These are phyloP conservation scores for Folsomia candida DNA, from an alignment of 2,888 invertebrate genomes.

Conservation along the genomic window DNA sequence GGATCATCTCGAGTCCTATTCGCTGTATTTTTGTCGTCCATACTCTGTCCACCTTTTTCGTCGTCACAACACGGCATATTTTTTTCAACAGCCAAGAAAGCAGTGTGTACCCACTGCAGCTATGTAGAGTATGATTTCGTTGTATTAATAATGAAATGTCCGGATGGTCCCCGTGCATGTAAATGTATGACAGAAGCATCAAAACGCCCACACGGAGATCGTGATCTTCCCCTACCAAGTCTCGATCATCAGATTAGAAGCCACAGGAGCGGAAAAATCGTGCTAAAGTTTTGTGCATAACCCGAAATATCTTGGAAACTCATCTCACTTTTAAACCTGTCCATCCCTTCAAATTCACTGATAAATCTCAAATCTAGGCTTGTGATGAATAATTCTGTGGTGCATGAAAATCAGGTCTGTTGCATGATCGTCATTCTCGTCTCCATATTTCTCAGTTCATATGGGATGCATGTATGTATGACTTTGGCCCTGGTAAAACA, in stretches of 20 bases:
- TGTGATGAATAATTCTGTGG: conserved; percentile 4
- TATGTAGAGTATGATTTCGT: too few species aligned
- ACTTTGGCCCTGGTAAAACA: too few species aligned
- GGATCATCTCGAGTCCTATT: background rate
- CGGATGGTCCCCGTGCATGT: conserved; percentile 23
- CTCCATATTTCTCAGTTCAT: too few species aligned
- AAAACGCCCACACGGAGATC: conserved; percentile 50
- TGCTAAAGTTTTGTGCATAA: conserved; percentile 40
- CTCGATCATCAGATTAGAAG: conserved; percentile 45
- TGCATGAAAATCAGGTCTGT: background rate
- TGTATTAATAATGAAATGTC: background rate
- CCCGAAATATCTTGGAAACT: conserved; percentile 22
- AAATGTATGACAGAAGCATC: conserved; percentile 47
- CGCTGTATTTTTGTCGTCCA: background rate
- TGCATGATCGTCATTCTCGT: too few species aligned
- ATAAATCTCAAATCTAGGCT: background rate
- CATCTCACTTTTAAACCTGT: conserved; percentile 9
- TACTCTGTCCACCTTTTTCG: background rate
- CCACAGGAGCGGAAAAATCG: conserved; percentile 48
- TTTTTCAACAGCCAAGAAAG: too few species aligned
- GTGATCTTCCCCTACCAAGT: conserved; percentile 46
- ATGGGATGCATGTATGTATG: too few species aligned
- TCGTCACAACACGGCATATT: background rate
- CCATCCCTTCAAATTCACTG: background rate
- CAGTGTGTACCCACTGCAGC: too few species aligned